These are phyloP conservation scores for Metopolophium dirhodum DNA, from an alignment of 1,140 invertebrate species.

Conservation along the genomic window DNA sequence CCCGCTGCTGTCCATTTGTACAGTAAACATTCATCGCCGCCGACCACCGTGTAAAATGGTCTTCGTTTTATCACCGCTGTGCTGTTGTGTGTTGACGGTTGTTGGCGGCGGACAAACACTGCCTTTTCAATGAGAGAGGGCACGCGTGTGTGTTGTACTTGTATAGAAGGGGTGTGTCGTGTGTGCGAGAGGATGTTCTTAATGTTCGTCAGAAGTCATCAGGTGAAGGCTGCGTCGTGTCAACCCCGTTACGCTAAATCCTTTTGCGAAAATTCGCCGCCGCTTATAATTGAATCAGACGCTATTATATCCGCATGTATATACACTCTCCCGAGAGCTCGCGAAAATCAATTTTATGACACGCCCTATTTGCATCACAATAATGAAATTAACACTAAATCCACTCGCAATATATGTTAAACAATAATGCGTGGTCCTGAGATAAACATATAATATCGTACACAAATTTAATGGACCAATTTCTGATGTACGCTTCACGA, in stretches of 20 bases:
- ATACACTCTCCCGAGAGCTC: not conserved
- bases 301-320: not conserved
- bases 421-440: not conserved
- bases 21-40: slow-evolving; percentile 3
- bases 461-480: not conserved
- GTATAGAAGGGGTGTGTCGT: not conserved
- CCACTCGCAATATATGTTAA: not conserved
- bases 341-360: slow-evolving; percentile 4
- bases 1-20: slow-evolving; percentile 10
- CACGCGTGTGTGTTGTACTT: not conserved
- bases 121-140: not conserved
- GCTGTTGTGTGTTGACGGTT: not conserved
- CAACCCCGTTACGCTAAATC: slow-evolving; percentile 2
- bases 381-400: slow-evolving; percentile 44
- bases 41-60: not conserved
- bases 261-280: not conserved
- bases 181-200: not conserved
- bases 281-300: not conserved
- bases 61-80: not conserved
- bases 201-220: slow-evolving; percentile 33
- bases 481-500: not conserved
- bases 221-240: not conserved
- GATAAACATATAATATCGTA: not conserved
- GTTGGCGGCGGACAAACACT: not conserved
- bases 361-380: not conserved